Conservation (phyloP, 1,140 invertebrate genomes). For the Cotesia glomerata region DNA sequence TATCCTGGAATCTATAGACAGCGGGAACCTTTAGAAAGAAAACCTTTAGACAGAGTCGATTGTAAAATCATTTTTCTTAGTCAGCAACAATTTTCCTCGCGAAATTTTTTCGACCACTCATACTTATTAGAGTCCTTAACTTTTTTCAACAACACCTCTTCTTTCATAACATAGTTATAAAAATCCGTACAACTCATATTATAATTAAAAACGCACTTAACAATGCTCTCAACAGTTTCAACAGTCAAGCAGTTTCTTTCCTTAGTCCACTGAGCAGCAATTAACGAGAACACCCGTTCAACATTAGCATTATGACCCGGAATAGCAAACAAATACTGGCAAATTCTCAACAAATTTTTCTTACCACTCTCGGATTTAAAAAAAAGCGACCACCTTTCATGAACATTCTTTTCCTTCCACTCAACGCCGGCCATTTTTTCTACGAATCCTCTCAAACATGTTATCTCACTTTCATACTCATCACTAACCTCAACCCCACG, state of each 20-base stretch:
- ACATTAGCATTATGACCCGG: slow-evolving; percentile 29
- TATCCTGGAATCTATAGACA: too few species aligned
- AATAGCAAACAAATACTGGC: slow-evolving; percentile 30
- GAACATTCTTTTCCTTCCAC: slow-evolving; percentile 1
- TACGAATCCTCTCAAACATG: slow-evolving; percentile 11
- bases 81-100: too few species aligned
- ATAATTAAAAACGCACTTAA: slow-evolving; percentile 11
- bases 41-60: too few species aligned
- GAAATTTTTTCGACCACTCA: background rate
- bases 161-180: slow-evolving; percentile 1
- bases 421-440: background rate
- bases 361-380: background rate
- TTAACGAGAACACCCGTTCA: slow-evolving; percentile 31
- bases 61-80: too few species aligned
- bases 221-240: slow-evolving; percentile 4
- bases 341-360: slow-evolving; percentile 23
- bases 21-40: too few species aligned
- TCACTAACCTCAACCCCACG: too few species aligned
- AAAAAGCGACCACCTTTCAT: slow-evolving; percentile 15
- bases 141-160: slow-evolving; percentile 2
- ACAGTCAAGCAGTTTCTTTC: slow-evolving; percentile 24
- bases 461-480: too few species aligned
- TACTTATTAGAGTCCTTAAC: slow-evolving; percentile 13
- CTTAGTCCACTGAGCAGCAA: slow-evolving; percentile 26
- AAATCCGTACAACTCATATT: slow-evolving; percentile 5